Percentiles rank a stretch among this genome's conserved stretches.
Conservation (phyloP, 2,888 invertebrate species). For the Drosophila macrospina region DNA sequence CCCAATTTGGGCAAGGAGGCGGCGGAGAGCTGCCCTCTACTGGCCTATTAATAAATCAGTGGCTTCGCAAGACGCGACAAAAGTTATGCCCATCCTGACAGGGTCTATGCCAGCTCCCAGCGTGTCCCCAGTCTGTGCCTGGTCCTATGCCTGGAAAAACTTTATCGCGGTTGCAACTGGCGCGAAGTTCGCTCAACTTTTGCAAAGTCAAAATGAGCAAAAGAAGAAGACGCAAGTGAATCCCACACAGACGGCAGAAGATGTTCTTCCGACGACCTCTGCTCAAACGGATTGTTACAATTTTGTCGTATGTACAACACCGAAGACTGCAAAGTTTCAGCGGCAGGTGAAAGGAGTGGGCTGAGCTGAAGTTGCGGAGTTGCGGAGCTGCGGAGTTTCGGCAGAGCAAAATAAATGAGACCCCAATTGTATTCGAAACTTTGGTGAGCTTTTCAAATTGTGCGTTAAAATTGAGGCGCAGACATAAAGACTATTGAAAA, state of each 20-base stretch:
- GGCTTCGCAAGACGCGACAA: constrained; percentile 60
- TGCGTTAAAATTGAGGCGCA: constrained; percentile 73
- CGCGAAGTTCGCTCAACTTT: constrained; percentile 72
- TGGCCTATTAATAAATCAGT: constrained; percentile 75
- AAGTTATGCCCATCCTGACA: constrained; percentile 56
- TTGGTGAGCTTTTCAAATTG: constrained; percentile 69
- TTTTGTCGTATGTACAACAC: constrained; percentile 62
- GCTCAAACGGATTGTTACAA: constrained; percentile 48
- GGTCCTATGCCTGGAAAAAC: constrained; percentile 39
- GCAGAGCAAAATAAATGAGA: constrained; percentile 7
- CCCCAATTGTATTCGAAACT: constrained; percentile 62
- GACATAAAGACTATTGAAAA: constrained; percentile 72
- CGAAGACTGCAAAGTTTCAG: constrained; percentile 34
- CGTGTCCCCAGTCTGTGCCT: background rate
- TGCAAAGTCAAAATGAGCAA: constrained; percentile 65
- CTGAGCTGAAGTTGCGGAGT: background rate
- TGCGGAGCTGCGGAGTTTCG: background rate
- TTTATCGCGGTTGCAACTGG: constrained; percentile 72
- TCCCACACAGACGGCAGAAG: background rate
- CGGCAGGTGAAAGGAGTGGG: constrained; percentile 1
- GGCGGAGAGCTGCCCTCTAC: constrained; percentile 4
- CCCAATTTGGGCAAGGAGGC: background rate
- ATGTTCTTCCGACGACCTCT: constrained; percentile 1
- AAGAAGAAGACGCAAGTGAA: constrained; percentile 31
- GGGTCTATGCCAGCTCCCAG: background rate